Evolutionary conservation across 2,888 invertebrate species (phyloP).

Genomic region (Meiosimyza platycephala): DNA sequence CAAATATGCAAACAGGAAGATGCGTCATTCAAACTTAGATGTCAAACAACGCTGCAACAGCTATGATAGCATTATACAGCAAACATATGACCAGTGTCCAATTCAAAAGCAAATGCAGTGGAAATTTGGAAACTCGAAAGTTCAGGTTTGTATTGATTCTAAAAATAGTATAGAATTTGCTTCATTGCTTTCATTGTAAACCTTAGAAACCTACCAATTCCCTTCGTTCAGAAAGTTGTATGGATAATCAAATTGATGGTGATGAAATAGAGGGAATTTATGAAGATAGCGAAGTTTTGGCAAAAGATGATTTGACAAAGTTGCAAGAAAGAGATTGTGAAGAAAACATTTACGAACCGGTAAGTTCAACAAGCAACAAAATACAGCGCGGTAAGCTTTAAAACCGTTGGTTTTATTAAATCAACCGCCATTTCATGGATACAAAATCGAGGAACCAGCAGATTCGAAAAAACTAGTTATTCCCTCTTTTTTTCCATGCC

Average conservation of each 20-base stretch:
- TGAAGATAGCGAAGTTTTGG: conserved; percentile 49
- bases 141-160: not conserved
- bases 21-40: conserved; percentile 45
- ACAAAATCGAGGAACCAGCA: too few relatives aligned
- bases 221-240: not conserved
- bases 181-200: not conserved
- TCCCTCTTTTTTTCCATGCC: too few relatives aligned
- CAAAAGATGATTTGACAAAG: conserved; percentile 17
- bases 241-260: too few relatives aligned
- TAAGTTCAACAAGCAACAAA: conserved; percentile 39
- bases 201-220: conserved; percentile 4
- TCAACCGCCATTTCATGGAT: too few relatives aligned
- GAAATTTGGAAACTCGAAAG: not conserved
- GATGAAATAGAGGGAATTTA: conserved; percentile 40
- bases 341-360: conserved; percentile 61
- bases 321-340: conserved; percentile 45
- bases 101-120: not conserved
- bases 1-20: conserved; percentile 54
- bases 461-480: too few relatives aligned
- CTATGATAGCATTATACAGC: conserved; percentile 43
- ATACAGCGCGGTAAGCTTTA: too few relatives aligned
- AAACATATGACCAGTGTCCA: not conserved
- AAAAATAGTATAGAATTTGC: not conserved
- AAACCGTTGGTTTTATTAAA: too few relatives aligned
- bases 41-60: conserved; percentile 43